Evolutionary conservation across 2,113 vertebrate species (phyloP).

Genomic region (Megaceryle torquata): DNA sequence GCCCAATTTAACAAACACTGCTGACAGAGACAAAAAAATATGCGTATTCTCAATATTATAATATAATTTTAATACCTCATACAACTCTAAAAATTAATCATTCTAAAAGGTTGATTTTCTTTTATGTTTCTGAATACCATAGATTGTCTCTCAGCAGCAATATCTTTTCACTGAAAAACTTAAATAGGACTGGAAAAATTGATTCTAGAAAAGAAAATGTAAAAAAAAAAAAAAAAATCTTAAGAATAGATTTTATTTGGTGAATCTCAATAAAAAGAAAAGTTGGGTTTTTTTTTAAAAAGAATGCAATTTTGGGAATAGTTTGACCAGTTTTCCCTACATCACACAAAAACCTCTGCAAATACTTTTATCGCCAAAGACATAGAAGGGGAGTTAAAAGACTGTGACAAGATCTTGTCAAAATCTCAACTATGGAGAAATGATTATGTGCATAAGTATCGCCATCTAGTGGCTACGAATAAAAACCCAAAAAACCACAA

Average conservation of each 20-base stretch:
- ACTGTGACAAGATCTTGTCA: background rate
- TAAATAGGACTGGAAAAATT: background rate
- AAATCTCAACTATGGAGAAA: background rate
- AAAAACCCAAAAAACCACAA: background rate
- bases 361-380: background rate
- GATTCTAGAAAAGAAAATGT: background rate
- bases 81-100: background rate
- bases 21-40: background rate
- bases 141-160: background rate
- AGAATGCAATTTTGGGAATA: background rate
- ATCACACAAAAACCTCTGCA: background rate
- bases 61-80: background rate
- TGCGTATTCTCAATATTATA: background rate
- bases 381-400: background rate
- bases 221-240: background rate
- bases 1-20: background rate
- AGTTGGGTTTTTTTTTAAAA: too few species aligned
- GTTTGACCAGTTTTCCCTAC: background rate
- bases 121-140: background rate
- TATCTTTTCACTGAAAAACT: background rate
- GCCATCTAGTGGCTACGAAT: conserved; percentile 13
- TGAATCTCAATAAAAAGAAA: background rate
- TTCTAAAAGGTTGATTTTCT: background rate
- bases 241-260: background rate
- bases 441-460: fast-evolving